Conservation (phyloP, 2,888 invertebrate genomes). For the Villa cingulata region DNA sequence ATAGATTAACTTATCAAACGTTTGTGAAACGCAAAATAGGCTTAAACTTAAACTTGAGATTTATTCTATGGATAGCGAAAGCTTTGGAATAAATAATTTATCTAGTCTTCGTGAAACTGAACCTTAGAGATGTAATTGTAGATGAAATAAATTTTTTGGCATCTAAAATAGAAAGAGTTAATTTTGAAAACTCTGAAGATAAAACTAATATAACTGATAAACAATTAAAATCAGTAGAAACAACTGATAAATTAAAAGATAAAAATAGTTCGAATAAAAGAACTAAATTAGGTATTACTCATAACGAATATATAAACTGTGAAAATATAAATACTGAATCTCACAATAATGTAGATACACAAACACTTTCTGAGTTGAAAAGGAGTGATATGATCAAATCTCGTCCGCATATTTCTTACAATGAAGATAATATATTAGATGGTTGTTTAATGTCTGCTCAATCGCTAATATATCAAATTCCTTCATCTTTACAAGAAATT, state of each 20-base stretch:
- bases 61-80: too few species aligned
- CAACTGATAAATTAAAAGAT: neutral
- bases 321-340: neutral
- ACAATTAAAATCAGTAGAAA: constrained; percentile 1
- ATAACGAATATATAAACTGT: neutral
- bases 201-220: constrained; percentile 2
- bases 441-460: constrained; percentile 9
- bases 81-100: too few species aligned
- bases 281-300: neutral
- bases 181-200: neutral
- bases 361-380: neutral
- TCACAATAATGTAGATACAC: neutral
- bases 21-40: too few species aligned
- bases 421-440: constrained; percentile 2
- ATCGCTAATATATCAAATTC: constrained; percentile 10
- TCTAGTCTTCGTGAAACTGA: too few species aligned
- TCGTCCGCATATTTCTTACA: constrained; percentile 1
- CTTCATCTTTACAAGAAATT: too few species aligned
- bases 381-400: constrained; percentile 7
- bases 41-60: too few species aligned
- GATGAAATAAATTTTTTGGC: constrained; percentile 22
- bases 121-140: constrained; percentile 25
- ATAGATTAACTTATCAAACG: too few species aligned
- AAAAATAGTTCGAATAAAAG: too few species aligned
- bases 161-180: constrained; percentile 9